phyloP scores from a whole-genome alignment of 2,888 invertebrate species.

The Leucophenga maculata region DNA sequence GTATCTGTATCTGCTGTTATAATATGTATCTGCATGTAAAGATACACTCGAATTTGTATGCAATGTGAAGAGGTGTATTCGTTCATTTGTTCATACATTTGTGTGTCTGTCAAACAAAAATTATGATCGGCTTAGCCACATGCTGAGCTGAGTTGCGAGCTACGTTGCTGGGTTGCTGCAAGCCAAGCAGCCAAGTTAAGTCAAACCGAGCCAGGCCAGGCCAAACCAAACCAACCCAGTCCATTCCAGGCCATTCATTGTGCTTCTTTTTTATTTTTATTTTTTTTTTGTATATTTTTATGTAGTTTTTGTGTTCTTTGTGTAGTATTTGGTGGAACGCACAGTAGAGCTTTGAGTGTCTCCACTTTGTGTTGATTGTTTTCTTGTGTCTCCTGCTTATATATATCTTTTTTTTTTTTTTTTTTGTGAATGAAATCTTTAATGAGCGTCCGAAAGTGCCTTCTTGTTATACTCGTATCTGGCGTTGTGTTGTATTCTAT shows the following conservation, averaged over 20 bases:
- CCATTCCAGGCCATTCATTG: constrained; percentile 7
- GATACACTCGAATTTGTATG: constrained; percentile 4
- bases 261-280: constrained; percentile 7
- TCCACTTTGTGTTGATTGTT: constrained; percentile 63
- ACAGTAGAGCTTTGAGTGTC: constrained; percentile 66
- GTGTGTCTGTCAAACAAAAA: constrained; percentile 70
- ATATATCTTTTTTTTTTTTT: constrained; percentile 3
- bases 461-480: constrained; percentile 16
- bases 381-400: constrained; percentile 45
- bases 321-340: constrained; percentile 12
- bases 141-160: constrained; percentile 61
- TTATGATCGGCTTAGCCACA: constrained; percentile 72
- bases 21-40: background rate
- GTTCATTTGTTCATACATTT: constrained; percentile 65
- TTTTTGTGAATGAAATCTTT: constrained; percentile 26
- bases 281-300: constrained; percentile 2
- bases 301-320: constrained; percentile 6
- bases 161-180: constrained; percentile 24
- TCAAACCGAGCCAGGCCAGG: constrained; percentile 17
- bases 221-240: background rate
- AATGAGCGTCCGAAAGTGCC: constrained; percentile 25
- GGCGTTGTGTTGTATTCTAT: background rate
- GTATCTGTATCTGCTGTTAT: background rate
- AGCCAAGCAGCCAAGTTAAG: background rate
- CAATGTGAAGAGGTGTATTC: constrained; percentile 38